Base-by-base conservation (phyloP, 2,797 vertebrate genomes). In the Alexandromys oeconomus region DNA sequence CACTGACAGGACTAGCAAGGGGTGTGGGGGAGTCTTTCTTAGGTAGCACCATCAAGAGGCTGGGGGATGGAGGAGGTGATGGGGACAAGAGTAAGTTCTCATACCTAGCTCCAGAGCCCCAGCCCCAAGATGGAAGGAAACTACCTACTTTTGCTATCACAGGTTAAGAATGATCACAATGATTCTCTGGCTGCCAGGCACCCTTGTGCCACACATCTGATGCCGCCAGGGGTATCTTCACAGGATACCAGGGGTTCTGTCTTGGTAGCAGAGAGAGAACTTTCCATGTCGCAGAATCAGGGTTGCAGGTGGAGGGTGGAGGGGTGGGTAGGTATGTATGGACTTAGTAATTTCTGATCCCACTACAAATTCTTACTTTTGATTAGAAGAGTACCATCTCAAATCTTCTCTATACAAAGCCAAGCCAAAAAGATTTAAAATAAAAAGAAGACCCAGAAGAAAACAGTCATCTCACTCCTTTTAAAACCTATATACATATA, bases 351-450 rank as follows among this genome's bases (percentile, higher is more conserved):
- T 95, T 96, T 97, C 96, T 97, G 97, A 89, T 97, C 97, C 95
- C 96, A 34, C 96, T 97, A 97, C 92, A 95, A 97, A 97, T 95
- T 77, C 89, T 97, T 85, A 87, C 91, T 93, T 96, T 81, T 95
- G 84, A 97, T 96, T 92, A 98, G 97, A 97, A 96, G 97, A 97
- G 95, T 98, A 98, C 97, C 97, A 97, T 98, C 95, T 98, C 94
- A 92, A 84, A 90, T 92, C 94, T 95, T 95, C 94, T 95, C 96
- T 97, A 97, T 79, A 97, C 96, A 97, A 96, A 76, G 71, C 71
- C 71, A 96, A 71, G 69, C 17, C 19, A 37, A 37, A 71, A 71
- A 71, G 69, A 37, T 71, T 37, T n/a, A 69, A n/a, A 69, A 46
- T 46, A 51, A 37, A 37, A 69, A n/a, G 6, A 31, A 69, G n/a